Evolutionary conservation across 1,140 invertebrate species (phyloP).

Genomic region (Dinothrombium tinctorium): DNA sequence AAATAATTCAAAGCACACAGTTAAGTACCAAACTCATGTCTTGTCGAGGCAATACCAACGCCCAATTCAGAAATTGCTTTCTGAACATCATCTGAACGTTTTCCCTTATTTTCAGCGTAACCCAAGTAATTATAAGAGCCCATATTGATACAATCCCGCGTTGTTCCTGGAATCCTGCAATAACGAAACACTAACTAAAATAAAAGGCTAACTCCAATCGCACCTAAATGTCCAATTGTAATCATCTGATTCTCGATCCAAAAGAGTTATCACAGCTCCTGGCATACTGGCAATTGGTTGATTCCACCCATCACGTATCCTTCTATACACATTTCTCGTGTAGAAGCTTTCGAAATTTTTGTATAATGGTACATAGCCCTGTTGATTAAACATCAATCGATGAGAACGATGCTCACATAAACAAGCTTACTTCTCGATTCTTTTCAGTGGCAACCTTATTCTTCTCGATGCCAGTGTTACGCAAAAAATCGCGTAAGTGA

Average conservation of each 20-base stretch:
- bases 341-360: slow-evolving; percentile 85
- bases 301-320: slow-evolving; percentile 81
- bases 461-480: slow-evolving; percentile 22
- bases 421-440: slow-evolving; percentile 15
- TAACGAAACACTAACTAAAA: slow-evolving; percentile 7
- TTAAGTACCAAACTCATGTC: slow-evolving; percentile 32
- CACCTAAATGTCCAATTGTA: slow-evolving; percentile 46
- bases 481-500: slow-evolving; percentile 24
- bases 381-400: not conserved
- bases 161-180: slow-evolving; percentile 13
- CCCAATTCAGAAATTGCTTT: slow-evolving; percentile 36
- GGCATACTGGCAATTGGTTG: slow-evolving; percentile 74
- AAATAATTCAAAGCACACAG: not conserved
- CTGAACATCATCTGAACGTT: slow-evolving; percentile 43
- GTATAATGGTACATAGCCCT: slow-evolving; percentile 67
- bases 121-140: slow-evolving; percentile 86
- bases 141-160: slow-evolving; percentile 37
- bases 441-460: slow-evolving; percentile 19
- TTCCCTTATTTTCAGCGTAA: slow-evolving; percentile 49
- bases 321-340: slow-evolving; percentile 68
- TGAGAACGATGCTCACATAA: not conserved
- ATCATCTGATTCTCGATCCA: slow-evolving; percentile 58
- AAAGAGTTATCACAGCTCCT: slow-evolving; percentile 56
- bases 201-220: not conserved
- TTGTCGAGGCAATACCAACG: slow-evolving; percentile 35